Base-by-base conservation (phyloP, 2,888 invertebrate species). In the Amphipyra berbera region DNA sequence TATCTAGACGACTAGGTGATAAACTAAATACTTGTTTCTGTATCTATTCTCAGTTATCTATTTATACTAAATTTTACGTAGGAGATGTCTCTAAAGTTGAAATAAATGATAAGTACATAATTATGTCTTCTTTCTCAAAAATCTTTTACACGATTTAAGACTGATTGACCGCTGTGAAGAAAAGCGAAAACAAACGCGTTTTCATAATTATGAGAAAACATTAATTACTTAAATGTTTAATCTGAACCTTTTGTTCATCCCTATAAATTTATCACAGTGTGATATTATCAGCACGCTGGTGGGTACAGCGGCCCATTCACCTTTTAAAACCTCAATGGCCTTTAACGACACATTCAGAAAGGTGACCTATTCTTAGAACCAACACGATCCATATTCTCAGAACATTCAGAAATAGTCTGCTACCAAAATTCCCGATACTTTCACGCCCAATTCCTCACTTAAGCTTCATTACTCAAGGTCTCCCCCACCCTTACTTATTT, bases 401-500 rank as follows among this genome's bases (percentile, higher is more conserved):
- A 55, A 3, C 13, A 6, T 14, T 13, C 50, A 41, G 9, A 74
- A 55, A 74, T 55, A 74, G 41, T 38, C n/a, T 38, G 9, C 9
- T 7, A 27, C 46, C 69, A 33, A 68, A 68, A 47, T 37, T 52
- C 13, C 21, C 15, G 47, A 27, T 21, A 72, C 41, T 58, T 62
- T 56, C 55, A 40, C 55, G 30, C 61, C 56, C 45, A 61, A 52
- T 53, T 61, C 56, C 54, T 63, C 53, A 54, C 47, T 42, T 12
- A 58, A 49, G 67, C 45, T 49, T 62, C 64, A 59, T 61, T 61
- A 49, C 48, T 47, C 49, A 21, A 21, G 21, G 21, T 21, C n/a
- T 21, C 1, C 21, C 21, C 27, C 50, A 63, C 58, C 69, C 71
- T 59, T 15, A 45, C 52, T 61, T 79, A 79, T 77, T 74, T 79